Base-by-base conservation (phyloP, 2,113 vertebrate species). In the Hyperopisus bebe region DNA sequence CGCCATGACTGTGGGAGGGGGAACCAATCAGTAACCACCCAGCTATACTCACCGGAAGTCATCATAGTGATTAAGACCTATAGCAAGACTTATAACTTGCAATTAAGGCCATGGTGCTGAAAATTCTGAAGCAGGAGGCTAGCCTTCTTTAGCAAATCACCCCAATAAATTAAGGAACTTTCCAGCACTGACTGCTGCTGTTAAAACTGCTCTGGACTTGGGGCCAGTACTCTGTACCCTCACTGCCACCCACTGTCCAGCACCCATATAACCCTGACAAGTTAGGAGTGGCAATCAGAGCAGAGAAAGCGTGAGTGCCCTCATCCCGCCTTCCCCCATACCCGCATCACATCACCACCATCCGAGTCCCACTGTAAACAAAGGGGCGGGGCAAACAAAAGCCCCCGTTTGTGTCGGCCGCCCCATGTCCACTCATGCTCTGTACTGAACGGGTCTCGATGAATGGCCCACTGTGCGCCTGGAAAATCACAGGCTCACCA, bases 1-100 rank as follows among this genome's bases (percentile, higher is more conserved):
- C 58, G 98, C 98, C 98, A 99, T 99, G 96, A 99, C 98, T 99
- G 95, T 24, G 74, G 74, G 89, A 44, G 50, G 74, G 27, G 85
- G 44, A 11, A 8, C 24, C 11, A 46, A 15, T 44, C 21, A 85
- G 35, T 80, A 19, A 80, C 15, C 13, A 80, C 15, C 31, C 35
- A 77, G 15, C 15, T 35, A 74, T 35, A 35, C 17, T 35, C n/a
- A 15, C 2, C 27, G 1, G 2, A 13, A 39, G 70, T 77, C 31
- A 39, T 42, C 70, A 39, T 19, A 77, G 5, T 77, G 35, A 77
- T 39, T 77, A 39, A 77, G 15, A 77, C 31, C 31, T 77, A 77
- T 17, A 39, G 35, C 15, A 80, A 15, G 74, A 80, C 74, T 42
- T 80, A 35, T 80, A 80, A 42, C 35, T 42, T 19, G 74, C 13